Evolutionary conservation across 2,113 vertebrate species (phyloP), one percentile per base, ranked within the genome.

Genomic region (Callocephalon fimbriatum): DNA sequence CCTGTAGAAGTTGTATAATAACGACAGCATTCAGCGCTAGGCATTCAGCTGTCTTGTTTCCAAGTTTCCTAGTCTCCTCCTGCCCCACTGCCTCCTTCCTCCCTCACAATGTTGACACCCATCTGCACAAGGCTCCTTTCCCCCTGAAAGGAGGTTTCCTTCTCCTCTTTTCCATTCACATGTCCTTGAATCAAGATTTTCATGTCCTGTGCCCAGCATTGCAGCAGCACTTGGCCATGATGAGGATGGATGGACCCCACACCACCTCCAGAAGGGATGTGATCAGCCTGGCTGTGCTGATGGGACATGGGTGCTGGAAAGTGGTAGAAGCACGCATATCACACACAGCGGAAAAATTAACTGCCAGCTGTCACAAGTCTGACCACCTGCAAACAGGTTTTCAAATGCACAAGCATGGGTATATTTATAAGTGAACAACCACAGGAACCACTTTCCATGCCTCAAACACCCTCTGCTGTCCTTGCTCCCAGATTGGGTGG

Each of bases 181-280:
- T 5, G 5, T 10, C 8, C 44, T 62, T 48, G 7, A 26, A 58
- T 37, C 21, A 67, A 54, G 38, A n/a, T 9, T 38, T 37, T 47
- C 31, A 17, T 23, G 4, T 51, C 32, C 14, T 2, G 1, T 2
- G 2, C 6, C 45, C 15, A n/a, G 2, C 0, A 0, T 5, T 1
- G 0, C 2, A n/a, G 66, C 3, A 74, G 12, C 17, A 62, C 12
- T 37, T 1, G 0, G 50, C 7, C 14, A 0, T 4, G 15, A 29
- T 35, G 31, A 58, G 1, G 19, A 51, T 12, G 4, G 1, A 0
- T 7, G 42, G 23, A 44, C 71, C 25, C 29, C 42, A 22, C 0
- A 2, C 1, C 74, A 38, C 11, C 10, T 31, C 18, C 15, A 35
- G 50, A 67, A 31, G 25, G 11, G 14, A 25, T 0, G 2, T 13